Percentiles rank a stretch among this genome's conserved stretches.
These are phyloP conservation scores for Babylonia areolata DNA, from an alignment of 1,140 invertebrate genomes.

Conservation along the genomic window DNA sequence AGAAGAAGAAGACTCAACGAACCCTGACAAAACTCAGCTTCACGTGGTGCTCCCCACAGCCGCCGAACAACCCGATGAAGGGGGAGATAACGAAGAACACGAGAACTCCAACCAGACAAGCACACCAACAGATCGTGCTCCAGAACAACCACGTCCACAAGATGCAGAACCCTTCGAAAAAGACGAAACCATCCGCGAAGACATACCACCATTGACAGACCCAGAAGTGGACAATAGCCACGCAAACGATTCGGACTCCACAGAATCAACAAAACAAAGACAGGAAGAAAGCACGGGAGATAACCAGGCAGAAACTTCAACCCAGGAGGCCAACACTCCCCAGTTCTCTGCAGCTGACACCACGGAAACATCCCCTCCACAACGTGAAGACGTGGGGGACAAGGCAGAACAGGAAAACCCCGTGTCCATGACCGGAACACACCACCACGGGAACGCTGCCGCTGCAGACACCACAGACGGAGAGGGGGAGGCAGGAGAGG, in stretches of 20 bases:
- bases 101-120: background rate
- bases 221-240: no score
- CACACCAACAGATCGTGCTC: background rate
- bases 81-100: background rate
- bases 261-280: background rate
- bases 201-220: background rate
- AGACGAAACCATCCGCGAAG: background rate
- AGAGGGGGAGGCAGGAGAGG: background rate
- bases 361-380: background rate
- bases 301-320: no score
- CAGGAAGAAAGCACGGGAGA: background rate
- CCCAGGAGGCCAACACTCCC: background rate
- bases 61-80: background rate
- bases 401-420: background rate
- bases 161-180: background rate
- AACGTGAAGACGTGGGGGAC: background rate
- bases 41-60: background rate
- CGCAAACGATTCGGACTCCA: no score
- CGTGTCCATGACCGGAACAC: no score
- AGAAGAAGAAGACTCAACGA: background rate
- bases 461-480: background rate
- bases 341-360: background rate
- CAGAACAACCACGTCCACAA: background rate
- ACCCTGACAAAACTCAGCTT: background rate
- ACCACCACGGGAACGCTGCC: no score